phyloP scores from a whole-genome alignment of 2,888 invertebrate genomes.

The Metallyticus violacea region DNA sequence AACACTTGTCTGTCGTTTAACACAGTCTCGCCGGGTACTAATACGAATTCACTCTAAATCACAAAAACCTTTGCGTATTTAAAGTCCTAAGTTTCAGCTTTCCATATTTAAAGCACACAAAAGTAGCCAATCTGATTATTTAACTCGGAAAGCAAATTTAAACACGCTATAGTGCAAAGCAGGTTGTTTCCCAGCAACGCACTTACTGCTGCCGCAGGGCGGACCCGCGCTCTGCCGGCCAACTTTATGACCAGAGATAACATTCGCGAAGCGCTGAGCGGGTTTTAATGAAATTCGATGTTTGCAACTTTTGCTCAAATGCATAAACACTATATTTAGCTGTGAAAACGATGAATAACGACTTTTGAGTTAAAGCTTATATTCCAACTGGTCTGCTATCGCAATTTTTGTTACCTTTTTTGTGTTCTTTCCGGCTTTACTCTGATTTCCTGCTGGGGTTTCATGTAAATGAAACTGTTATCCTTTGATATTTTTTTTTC shows the following conservation, averaged over 20 bases:
- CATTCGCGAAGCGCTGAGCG: background rate
- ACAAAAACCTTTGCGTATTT: no score
- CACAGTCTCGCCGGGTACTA: no score
- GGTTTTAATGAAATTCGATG: background rate
- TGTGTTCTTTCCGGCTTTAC: background rate
- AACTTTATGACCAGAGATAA: background rate
- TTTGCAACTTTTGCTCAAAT: background rate
- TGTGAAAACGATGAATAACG: background rate
- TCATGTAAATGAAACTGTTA: no score
- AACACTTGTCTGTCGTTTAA: no score
- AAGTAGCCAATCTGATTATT: background rate
- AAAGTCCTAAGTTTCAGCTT: background rate
- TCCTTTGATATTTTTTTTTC: no score
- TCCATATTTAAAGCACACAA: background rate
- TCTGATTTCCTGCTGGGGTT: background rate
- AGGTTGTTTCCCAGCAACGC: background rate
- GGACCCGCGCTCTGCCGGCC: no score
- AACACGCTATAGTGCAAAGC: background rate
- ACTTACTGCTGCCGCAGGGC: background rate
- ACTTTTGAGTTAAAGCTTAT: background rate
- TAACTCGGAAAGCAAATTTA: no score
- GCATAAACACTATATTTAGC: background rate
- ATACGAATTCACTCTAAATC: no score
- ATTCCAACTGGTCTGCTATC: no score
- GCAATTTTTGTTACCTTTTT: no score